A percentile compares a stretch with the other conserved stretches of the same genome.
phyloP scores from a whole-genome alignment of 37 sponge, comb jelly and placozoan genomes.

The Oscarella lobularis region DNA sequence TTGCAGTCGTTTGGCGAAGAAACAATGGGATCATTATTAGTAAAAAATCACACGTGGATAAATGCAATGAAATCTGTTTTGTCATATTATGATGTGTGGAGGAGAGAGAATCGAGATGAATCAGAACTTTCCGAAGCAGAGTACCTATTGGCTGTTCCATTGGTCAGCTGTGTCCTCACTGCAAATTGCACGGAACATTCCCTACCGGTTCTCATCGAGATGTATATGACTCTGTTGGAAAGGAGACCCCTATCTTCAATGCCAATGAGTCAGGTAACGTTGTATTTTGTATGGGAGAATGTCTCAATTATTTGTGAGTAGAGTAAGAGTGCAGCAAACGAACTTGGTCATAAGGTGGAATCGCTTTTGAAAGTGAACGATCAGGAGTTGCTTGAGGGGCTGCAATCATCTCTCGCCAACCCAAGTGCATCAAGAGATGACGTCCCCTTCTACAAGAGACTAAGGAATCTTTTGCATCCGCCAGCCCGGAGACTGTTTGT shows the following conservation, averaged over 20 bases:
- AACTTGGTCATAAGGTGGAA: neutral
- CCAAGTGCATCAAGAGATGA: neutral
- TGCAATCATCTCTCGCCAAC: neutral
- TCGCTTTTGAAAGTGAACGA: neutral
- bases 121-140: neutral
- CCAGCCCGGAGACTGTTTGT: neutral
- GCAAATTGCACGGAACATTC: neutral
- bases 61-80: neutral
- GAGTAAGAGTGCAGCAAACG: neutral
- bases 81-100: neutral
- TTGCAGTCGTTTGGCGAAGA: neutral
- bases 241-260: neutral
- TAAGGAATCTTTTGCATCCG: neutral
- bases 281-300: no score
- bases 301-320: neutral
- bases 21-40: neutral
- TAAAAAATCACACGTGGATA: neutral
- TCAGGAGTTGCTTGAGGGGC: neutral
- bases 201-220: neutral
- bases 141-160: neutral
- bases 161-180: neutral
- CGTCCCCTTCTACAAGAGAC: neutral
- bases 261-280: no score
- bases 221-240: neutral
- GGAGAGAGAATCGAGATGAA: no score